Conservation (phyloP, 2,888 invertebrate species). For the Coronaproctus castanopsis region DNA sequence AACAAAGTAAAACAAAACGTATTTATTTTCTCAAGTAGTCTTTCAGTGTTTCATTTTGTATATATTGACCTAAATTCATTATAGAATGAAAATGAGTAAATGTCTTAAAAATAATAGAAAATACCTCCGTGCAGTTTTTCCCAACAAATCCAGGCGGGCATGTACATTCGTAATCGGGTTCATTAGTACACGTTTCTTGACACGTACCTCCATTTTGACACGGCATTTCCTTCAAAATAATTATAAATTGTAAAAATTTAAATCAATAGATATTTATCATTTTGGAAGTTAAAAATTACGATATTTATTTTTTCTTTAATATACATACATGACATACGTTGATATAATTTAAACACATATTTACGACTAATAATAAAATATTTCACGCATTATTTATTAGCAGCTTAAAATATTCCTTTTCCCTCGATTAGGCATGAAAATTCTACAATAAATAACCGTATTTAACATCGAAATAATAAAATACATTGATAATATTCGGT, state of each 20-base stretch:
- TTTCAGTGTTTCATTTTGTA: too few species aligned
- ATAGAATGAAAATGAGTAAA: too few species aligned
- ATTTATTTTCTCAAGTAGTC: too few species aligned
- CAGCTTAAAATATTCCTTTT: too few species aligned
- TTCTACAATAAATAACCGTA: too few species aligned
- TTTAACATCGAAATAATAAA: too few species aligned
- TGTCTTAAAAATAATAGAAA: not conserved
- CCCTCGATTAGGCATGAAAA: too few species aligned
- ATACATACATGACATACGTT: not conserved
- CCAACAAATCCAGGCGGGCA: constrained; percentile 51
- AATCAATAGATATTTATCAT: not conserved
- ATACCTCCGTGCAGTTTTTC: constrained; percentile 51
- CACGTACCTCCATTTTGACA: constrained; percentile 56
- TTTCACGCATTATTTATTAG: too few species aligned
- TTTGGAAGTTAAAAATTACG: not conserved
- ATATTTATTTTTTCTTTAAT: not conserved
- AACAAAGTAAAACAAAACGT: too few species aligned
- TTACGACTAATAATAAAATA: not conserved
- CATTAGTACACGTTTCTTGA: constrained; percentile 39
- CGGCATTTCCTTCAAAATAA: constrained; percentile 28
- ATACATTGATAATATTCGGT: too few species aligned
- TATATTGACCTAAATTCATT: too few species aligned
- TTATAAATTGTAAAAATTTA: not conserved
- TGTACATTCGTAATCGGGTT: constrained; percentile 41
- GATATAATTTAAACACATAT: not conserved